These are phyloP conservation scores for Hippoglossus hippoglossus DNA, from an alignment of 2,797 vertebrate species.

Conservation along the genomic window DNA sequence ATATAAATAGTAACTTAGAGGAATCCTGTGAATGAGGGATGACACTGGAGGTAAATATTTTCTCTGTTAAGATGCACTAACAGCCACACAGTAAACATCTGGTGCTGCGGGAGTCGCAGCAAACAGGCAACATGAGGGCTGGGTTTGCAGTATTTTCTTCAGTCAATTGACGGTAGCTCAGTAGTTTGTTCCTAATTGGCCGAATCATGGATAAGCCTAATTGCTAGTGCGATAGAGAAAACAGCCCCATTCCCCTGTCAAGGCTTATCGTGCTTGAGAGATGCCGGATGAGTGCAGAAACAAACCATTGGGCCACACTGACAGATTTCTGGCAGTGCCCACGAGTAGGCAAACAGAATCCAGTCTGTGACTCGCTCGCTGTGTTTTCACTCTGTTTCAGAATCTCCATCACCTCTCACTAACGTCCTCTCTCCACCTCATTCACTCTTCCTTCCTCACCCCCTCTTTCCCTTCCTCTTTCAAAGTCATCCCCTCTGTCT, in stretches of 20 bases:
- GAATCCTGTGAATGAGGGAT: conserved; percentile 55
- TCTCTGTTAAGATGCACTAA: conserved; percentile 31
- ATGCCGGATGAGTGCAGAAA: conserved; percentile 74
- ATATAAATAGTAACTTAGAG: conserved; percentile 59
- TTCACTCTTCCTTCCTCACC: conserved; percentile 36
- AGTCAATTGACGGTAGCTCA: conserved; percentile 72
- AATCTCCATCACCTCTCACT: conserved; percentile 43
- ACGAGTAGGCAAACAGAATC: conserved; percentile 67
- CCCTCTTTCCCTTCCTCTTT: conserved; percentile 26
- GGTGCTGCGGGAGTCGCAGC: conserved; percentile 54
- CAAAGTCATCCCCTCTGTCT: conserved; percentile 1
- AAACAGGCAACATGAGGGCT: conserved; percentile 49
- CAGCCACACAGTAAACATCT: conserved; percentile 34
- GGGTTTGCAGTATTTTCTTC: conserved; percentile 65
- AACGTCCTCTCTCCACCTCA: conserved; percentile 45
- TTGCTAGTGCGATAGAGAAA: conserved; percentile 76
- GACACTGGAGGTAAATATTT: conserved; percentile 65
- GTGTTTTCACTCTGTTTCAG: conserved; percentile 56
- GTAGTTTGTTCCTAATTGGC: conserved; percentile 75
- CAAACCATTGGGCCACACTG: conserved; percentile 67
- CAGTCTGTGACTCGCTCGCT: conserved; percentile 52
- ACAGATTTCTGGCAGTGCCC: conserved; percentile 77
- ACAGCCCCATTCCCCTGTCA: conserved; percentile 63
- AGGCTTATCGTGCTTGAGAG: conserved; percentile 74
- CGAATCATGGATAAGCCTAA: conserved; percentile 77